phyloP scores from a whole-genome alignment of 2,113 vertebrate species.

The human region GRCh38 chr16:51443501-51444000 shows the following conservation, averaged over 20 bases:
- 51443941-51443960: background rate
- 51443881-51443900: background rate
- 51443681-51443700: conserved; percentile 78
- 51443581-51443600: conserved; percentile 80
- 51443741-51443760: conserved; percentile 30
- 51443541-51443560: conserved; percentile 50
- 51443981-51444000: background rate
- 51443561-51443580: conserved; percentile 47
- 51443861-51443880: background rate
- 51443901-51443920: background rate
- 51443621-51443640: conserved; percentile 81
- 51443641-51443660: conserved; percentile 80
- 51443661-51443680: conserved; percentile 80
- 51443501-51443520: background rate
- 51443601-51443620: conserved; percentile 78
- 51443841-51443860: conserved; percentile 42
- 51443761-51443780: conserved; percentile 29
- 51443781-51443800: conserved; percentile 26
- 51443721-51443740: conserved; percentile 67
- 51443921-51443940: background rate
- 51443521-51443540: conserved; percentile 5
- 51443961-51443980: background rate
- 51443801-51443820: background rate
- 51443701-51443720: conserved; percentile 60
- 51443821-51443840: background rate